These are phyloP conservation scores for Odontophorus gujanensis DNA, from an alignment of 2,113 vertebrate genomes.

Conservation along the genomic window DNA sequence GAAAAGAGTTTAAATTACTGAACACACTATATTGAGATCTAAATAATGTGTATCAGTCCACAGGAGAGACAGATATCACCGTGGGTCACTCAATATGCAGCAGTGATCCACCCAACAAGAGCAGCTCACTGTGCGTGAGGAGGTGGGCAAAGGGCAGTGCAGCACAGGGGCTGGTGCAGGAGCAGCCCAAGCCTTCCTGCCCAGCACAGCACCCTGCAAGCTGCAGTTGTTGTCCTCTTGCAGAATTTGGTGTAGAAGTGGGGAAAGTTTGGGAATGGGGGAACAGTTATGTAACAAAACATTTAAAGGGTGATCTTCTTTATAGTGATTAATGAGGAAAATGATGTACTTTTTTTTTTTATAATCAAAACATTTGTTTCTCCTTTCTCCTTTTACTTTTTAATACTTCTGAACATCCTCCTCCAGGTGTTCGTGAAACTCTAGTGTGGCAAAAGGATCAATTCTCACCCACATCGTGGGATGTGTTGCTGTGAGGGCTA, in stretches of 20 bases:
- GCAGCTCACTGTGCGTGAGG: rapidly evolving
- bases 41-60: background rate
- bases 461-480: background rate
- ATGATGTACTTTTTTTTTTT: background rate
- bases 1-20: background rate
- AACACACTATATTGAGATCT: background rate
- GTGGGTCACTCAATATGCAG: background rate
- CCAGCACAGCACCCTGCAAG: rapidly evolving
- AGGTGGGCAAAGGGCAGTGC: background rate
- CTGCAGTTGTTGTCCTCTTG: background rate
- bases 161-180: background rate
- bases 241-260: background rate
- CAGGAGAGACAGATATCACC: background rate
- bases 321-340: background rate
- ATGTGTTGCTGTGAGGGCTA: background rate
- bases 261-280: background rate
- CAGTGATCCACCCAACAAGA: background rate
- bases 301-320: background rate
- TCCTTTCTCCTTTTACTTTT: background rate
- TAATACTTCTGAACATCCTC: background rate
- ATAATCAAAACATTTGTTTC: background rate
- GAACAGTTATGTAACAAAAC: background rate
- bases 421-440: background rate
- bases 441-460: background rate
- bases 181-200: rapidly evolving